Percentiles rank a stretch among this genome's conserved stretches.
Evolutionary conservation across 2,797 vertebrate genomes (phyloP).

Genomic region (Enteromius anoplus): DNA sequence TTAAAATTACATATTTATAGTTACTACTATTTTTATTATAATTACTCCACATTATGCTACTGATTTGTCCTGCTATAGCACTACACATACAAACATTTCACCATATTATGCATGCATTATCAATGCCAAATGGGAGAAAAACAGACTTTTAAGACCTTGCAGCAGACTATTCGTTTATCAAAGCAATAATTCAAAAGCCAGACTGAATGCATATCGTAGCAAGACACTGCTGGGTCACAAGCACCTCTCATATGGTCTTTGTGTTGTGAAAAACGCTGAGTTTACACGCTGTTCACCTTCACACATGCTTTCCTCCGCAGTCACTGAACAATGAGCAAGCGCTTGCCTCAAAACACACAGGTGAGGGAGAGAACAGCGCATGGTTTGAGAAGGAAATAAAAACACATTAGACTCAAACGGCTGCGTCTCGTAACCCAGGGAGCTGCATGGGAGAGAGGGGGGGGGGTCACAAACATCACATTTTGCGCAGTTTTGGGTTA

Average conservation of each 20-base stretch:
- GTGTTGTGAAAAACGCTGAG: slow-evolving; percentile 77
- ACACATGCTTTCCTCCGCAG: slow-evolving; percentile 61
- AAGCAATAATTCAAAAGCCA: not conserved
- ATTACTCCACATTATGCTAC: not conserved
- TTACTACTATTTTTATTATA: not conserved
- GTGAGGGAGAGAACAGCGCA: not conserved
- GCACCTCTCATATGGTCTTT: slow-evolving; percentile 70
- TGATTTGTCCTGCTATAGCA: not conserved
- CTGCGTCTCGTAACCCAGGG: not conserved
- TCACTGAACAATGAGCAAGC: slow-evolving; percentile 21
- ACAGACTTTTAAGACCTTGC: not conserved
- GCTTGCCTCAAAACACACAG: not conserved
- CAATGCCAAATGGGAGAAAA: not conserved
- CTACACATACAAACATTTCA: not conserved
- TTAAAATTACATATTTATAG: not conserved
- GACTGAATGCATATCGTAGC: not conserved
- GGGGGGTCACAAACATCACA: not conserved
- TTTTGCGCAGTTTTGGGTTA: slow-evolving; percentile 8
- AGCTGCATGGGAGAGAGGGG: not conserved
- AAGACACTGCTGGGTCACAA: slow-evolving; percentile 39
- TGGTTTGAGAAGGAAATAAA: slow-evolving; percentile 9
- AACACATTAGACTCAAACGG: slow-evolving; percentile 1
- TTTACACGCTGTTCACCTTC: slow-evolving; percentile 62
- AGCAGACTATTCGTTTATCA: not conserved
- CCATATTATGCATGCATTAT: not conserved